Base-by-base conservation (phyloP, 2,888 invertebrate species). In the Emmelina monodactyla region DNA sequence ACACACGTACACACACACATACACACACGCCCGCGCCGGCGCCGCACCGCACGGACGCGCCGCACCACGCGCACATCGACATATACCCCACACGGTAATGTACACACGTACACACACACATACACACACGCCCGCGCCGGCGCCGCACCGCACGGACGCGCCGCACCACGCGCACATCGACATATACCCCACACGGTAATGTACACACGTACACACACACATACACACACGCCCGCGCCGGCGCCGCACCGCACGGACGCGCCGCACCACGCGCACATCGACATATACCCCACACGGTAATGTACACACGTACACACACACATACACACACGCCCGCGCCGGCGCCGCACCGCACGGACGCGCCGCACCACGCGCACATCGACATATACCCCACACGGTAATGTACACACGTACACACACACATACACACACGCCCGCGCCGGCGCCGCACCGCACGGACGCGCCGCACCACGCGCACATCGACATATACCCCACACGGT, bases 401-500 rank as follows among this genome's bases (percentile, higher is more conserved):
- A 25, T 7, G n/a, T n/a, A n/a, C n/a, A n/a, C n/a, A n/a, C n/a
- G 19, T 19, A 19, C 19, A 19, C 19, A 19, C 19, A 5, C 19
- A 19, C 19, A 19, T 19, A 19, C 19, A n/a, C n/a, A n/a, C n/a
- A n/a, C n/a, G n/a, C n/a, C n/a, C n/a, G n/a, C n/a, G n/a, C n/a
- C n/a, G n/a, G n/a, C n/a, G n/a, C n/a, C n/a, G n/a, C n/a, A n/a
- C n/a, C n/a, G n/a, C n/a, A n/a, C n/a, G n/a, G n/a, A n/a, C n/a
- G n/a, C n/a, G n/a, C n/a, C 58, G 36, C 68, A 52, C 36, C 65
- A 46, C 42, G 52, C 64, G 44, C 90, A 90, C 58, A 93, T 93
- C 49, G 93, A 94, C 50, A 86, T 92, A 34, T 85, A 91, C 87
- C 43, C 91, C 87, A 34, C 92, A 86, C 71, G 85, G 89, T 64